phyloP scores from a whole-genome alignment of 35 echinoderm and acorn worm species.

The Patiria miniata region DNA sequence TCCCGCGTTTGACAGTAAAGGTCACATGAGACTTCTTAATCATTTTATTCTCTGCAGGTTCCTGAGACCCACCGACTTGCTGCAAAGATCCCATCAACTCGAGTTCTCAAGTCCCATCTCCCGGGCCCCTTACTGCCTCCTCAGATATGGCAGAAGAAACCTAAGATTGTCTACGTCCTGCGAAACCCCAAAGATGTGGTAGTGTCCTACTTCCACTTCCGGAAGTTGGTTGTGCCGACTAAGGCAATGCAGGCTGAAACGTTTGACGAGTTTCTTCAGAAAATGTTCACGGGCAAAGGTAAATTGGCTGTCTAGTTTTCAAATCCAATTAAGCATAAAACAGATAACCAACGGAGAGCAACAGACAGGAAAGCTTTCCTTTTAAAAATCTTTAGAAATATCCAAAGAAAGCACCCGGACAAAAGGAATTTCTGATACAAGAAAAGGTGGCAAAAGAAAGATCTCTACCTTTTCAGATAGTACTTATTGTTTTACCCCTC shows the following conservation, averaged over 20 bases:
- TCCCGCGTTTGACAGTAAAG: too few relatives aligned
- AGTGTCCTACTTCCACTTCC: constrained; percentile 7
- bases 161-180: constrained; percentile 1
- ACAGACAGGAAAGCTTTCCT: too few relatives aligned
- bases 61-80: neutral
- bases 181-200: constrained; percentile 1
- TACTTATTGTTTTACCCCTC: too few relatives aligned
- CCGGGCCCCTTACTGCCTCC: neutral
- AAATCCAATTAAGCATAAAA: too few relatives aligned
- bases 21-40: too few relatives aligned
- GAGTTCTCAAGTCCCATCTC: neutral
- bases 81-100: neutral
- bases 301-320: too few relatives aligned
- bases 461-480: too few relatives aligned
- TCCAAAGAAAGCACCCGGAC: too few relatives aligned
- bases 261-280: neutral
- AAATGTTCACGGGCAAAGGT: neutral
- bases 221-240: neutral
- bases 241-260: neutral
- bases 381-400: too few relatives aligned
- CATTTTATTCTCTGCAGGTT: neutral
- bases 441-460: too few relatives aligned
- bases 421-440: too few relatives aligned
- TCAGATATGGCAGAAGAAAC: neutral
- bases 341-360: too few relatives aligned